A percentile compares a stretch with the other conserved stretches of the same genome.
Evolutionary conservation across 2,888 invertebrate genomes (phyloP).

Genomic region (Spatulosminthurus flaviceps): DNA sequence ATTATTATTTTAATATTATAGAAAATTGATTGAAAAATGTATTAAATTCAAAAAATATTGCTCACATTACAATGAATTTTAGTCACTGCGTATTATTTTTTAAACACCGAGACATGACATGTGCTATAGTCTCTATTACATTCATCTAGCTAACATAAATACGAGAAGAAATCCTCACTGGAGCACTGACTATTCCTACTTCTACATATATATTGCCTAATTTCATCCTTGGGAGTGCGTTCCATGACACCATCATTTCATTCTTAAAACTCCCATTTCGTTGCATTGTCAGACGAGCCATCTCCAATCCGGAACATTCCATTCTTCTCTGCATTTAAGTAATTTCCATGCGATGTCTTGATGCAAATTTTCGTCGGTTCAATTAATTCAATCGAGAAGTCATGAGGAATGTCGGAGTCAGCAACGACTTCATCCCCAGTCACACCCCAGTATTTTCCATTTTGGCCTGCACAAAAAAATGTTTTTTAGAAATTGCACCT

Average conservation of each 20-base stretch:
- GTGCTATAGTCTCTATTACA: neutral
- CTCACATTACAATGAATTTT: neutral
- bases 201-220: too few species aligned
- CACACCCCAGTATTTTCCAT: slow-evolving; percentile 93
- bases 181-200: too few species aligned
- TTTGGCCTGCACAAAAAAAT: slow-evolving; percentile 74
- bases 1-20: too few species aligned
- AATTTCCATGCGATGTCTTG: slow-evolving; percentile 78
- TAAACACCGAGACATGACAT: neutral
- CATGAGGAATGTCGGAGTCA: slow-evolving; percentile 79
- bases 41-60: slow-evolving; percentile 16
- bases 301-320: slow-evolving; percentile 87
- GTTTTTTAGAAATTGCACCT: too few species aligned
- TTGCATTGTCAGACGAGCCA: slow-evolving; percentile 79
- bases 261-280: slow-evolving; percentile 91
- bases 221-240: too few species aligned
- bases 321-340: slow-evolving; percentile 90
- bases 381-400: slow-evolving; percentile 90
- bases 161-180: too few species aligned
- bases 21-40: too few species aligned
- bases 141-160: too few species aligned
- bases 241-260: too few species aligned
- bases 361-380: slow-evolving; percentile 93
- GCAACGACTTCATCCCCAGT: slow-evolving; percentile 87
- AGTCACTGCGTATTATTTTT: neutral